Percentiles rank a stretch among this genome's conserved stretches.
phyloP scores from a whole-genome alignment of 35 echinoderm and acorn worm species.

The Heliocidaris tuberculata region DNA sequence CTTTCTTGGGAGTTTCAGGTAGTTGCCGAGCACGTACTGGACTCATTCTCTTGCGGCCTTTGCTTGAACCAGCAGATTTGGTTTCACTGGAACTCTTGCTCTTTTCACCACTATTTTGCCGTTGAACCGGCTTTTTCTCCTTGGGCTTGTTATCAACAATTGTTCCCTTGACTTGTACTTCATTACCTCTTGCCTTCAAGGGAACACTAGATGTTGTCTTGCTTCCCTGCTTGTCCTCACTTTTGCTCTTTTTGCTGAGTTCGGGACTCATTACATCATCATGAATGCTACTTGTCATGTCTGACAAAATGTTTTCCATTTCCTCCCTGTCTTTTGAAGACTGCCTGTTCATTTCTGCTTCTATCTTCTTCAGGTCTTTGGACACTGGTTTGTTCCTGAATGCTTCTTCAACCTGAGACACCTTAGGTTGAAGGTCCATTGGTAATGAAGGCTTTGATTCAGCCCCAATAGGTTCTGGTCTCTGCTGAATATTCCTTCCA shows the following conservation, averaged over 20 bases:
- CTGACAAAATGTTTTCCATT: conserved; percentile 79
- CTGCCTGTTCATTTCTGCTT: conserved; percentile 27
- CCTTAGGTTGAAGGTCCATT: not conserved
- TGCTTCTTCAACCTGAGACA: not conserved
- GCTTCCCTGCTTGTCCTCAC: not conserved
- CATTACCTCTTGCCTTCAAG: not conserved
- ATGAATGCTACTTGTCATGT: conserved; percentile 47
- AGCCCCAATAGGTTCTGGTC: conserved; percentile 38
- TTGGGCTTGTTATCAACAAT: not conserved
- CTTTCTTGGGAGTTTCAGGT: conserved; percentile 71
- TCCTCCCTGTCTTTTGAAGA: conserved; percentile 70
- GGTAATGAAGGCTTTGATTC: conserved; percentile 20
- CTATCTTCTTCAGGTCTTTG: conserved; percentile 34
- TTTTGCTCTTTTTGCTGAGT: conserved; percentile 26
- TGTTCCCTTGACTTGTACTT: not conserved
- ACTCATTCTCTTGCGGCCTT: conserved; percentile 63
- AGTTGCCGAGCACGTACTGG: conserved; percentile 77
- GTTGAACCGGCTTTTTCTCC: conserved; percentile 49
- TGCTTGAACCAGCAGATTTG: conserved; percentile 50
- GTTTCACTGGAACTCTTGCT: conserved; percentile 58
- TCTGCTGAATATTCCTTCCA: not conserved
- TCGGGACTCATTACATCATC: conserved; percentile 37
- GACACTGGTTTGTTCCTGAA: conserved; percentile 4
- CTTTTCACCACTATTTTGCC: conserved; percentile 64
- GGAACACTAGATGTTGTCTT: not conserved